Evolutionary conservation across 2,797 vertebrate species (phyloP).

Genomic region (Trachurus trachurus): DNA sequence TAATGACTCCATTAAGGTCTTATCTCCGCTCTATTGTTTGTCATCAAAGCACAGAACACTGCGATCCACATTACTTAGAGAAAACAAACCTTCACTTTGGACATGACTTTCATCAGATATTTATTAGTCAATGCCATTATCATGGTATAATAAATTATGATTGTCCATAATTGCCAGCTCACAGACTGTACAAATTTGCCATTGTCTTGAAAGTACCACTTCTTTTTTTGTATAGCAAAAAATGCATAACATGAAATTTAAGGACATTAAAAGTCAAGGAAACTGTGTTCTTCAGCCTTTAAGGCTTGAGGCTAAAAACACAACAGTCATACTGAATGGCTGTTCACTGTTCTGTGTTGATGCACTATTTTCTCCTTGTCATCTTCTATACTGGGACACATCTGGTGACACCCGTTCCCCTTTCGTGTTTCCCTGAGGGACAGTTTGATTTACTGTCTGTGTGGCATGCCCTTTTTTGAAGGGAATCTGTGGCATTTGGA

Average conservation of each 20-base stretch:
- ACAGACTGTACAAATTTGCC: not conserved
- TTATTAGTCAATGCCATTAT: constrained; percentile 23
- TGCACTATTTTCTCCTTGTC: constrained; percentile 84
- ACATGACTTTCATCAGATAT: constrained; percentile 39
- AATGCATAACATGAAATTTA: constrained; percentile 5
- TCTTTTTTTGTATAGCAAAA: constrained; percentile 10
- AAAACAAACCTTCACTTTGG: constrained; percentile 34
- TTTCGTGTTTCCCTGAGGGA: constrained; percentile 71
- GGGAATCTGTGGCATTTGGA: constrained; percentile 68
- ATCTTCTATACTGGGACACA: constrained; percentile 77
- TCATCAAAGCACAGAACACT: constrained; percentile 53
- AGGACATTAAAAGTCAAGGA: constrained; percentile 38
- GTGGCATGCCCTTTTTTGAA: constrained; percentile 76
- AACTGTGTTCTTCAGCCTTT: constrained; percentile 36
- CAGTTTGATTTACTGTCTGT: constrained; percentile 81
- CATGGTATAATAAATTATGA: constrained; percentile 25
- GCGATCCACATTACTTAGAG: constrained; percentile 40
- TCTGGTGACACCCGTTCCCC: constrained; percentile 75
- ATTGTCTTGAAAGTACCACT: not conserved
- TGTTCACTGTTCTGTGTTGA: constrained; percentile 66
- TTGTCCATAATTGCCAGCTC: constrained; percentile 6
- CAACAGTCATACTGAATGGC: constrained; percentile 46
- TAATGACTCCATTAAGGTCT: constrained; percentile 75
- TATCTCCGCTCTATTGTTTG: constrained; percentile 55
- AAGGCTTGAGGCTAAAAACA: constrained; percentile 49